Conservation (phyloP, 2,113 vertebrate genomes). For the Ciconia maguari region DNA sequence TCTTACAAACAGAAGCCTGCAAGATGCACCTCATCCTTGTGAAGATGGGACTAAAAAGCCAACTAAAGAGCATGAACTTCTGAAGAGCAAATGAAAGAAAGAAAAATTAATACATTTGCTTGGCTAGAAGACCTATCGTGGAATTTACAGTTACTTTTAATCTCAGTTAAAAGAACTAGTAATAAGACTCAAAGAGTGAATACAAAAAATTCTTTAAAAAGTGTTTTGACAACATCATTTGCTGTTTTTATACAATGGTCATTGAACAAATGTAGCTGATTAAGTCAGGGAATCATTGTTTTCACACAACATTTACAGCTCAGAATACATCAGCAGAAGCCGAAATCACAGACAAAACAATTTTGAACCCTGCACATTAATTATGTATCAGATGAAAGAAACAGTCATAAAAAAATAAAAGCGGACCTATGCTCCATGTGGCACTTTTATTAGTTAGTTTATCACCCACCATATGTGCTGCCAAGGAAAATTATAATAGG, state of each 20-base stretch:
- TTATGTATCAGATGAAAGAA: slow-evolving; percentile 64
- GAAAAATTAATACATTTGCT: background rate
- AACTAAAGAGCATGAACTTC: background rate
- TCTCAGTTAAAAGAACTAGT: background rate
- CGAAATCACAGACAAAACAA: slow-evolving; percentile 9
- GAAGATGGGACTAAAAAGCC: background rate
- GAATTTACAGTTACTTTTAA: background rate
- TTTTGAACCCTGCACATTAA: slow-evolving; percentile 52
- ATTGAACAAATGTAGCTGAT: background rate
- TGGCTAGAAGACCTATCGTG: background rate
- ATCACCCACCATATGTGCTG: slow-evolving; percentile 64
- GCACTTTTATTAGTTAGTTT: slow-evolving; percentile 72
- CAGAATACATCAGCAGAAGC: background rate
- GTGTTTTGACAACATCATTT: background rate
- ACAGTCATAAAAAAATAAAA: slow-evolving; percentile 61
- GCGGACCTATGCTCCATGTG: slow-evolving; percentile 46
- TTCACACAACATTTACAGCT: background rate
- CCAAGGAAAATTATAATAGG: slow-evolving; percentile 66
- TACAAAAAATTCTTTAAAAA: background rate
- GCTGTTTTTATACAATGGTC: background rate
- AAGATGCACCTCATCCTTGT: background rate
- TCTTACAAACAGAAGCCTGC: background rate
- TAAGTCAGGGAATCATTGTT: background rate
- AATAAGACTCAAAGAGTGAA: background rate
- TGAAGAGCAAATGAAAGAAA: background rate